Evolutionary conservation across 2,797 vertebrate species (phyloP), one percentile per base, ranked within the genome.

Genomic region (Argyrosomus regius): DNA sequence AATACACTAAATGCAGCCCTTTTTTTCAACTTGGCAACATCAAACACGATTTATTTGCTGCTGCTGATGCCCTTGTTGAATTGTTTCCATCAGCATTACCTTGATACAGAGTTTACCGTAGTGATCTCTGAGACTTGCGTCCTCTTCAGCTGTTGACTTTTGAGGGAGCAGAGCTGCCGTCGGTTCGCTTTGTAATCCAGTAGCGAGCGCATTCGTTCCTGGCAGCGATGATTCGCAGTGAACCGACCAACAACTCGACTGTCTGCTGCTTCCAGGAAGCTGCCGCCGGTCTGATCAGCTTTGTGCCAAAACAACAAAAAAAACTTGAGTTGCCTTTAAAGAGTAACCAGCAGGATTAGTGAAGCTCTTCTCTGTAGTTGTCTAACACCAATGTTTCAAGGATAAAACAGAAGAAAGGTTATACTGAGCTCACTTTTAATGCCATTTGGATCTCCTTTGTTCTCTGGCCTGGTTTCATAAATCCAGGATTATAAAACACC

Each of bases 401-500:
- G 76, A 78, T 76, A 49, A 74, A 82, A 77, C 56, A n/a, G 24
- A 20, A 10, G 46, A 50, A 20, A 28, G 59, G 35, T 71, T 83
- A 50, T 0, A 60, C 68, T 11, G 49, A 67, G 41, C 67, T 41
- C 67, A 46, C 48, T 66, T 66, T 52, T 66, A 50, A 64, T 64
- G 17, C 12, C 43, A 10, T 62, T 50, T 62, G 54, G 48, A 57
- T 68, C 61, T 73, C 24, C 13, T 68, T 69, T 52, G 13, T 77
- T 65, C 57, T 80, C 53, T 64, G 64, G 56, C 65, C 72, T 62
- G 63, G n/a, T 68, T 82, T 53, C 53, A 53, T 75, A 71, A 85
- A 85, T 66, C 72, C 72, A 28, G 64, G 65, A 62, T 85, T 75
- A 72, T 45, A 53, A 84, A 86, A 75, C 59, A 64, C 58, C 80